Base-by-base conservation (phyloP, 2,888 invertebrate genomes). In the Micropterix aruncella region DNA sequence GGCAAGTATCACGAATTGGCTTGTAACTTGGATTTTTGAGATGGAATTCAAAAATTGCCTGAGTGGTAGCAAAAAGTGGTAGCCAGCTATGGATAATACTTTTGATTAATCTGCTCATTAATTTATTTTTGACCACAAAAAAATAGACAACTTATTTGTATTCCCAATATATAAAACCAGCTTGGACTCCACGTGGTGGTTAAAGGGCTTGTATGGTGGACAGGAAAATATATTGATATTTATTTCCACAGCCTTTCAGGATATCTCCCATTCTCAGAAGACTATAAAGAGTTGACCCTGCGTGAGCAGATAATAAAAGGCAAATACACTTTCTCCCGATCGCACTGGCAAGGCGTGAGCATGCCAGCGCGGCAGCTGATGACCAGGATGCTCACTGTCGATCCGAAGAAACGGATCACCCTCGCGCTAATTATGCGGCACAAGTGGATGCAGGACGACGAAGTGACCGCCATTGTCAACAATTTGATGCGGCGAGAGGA, bases 241-340 rank as follows among this genome's bases (percentile, higher is more conserved):
- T 47, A 18, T 49, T 37, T 38, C 57, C 62, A 40, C 54, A 77
- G 77, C 52, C 64, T 86, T 17, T 77, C 77, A 45, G 86, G 85
- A 2, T 80, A 80, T 51, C 66, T 82, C 51, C 80, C 87, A 37
- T 80, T 88, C 65, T 75, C 78, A 38, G 52, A 69, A 40, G 68
- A 70, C 48, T 67, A 75, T 58, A 65, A 76, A 54, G 59, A 73
- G 12, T 55, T 68, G 44, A 63, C 69, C 0, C 63, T 84, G 12
- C 67, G 66, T 16, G 77, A 82, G 19, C 85, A 87, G 62, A 92
- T 92, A 36, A 61, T 78, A 41, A 68, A 59, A 17, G 89, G 88
- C 0, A 62, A 65, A 42, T 88, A 79, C 57, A 62, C 63, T 15
- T 83, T 83, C 58, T 75, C 78, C 1, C 57, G 65, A 37, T 56